phyloP scores from a whole-genome alignment of 2,888 invertebrate species.

The Zele albiditarsus region DNA sequence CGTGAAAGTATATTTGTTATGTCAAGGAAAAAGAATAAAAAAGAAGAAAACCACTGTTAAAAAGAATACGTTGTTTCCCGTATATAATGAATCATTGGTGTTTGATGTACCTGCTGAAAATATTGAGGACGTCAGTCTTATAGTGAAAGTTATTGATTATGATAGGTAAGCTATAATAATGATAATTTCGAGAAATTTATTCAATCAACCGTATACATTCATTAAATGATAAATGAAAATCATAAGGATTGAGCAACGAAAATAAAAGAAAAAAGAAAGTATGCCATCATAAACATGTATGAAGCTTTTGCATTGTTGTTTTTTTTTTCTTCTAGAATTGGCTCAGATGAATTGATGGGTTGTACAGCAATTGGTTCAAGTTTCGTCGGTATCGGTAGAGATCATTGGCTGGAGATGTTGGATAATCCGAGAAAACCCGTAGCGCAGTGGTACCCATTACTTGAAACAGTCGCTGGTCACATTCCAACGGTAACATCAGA shows the following conservation, averaged over 20 bases:
- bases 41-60: constrained; percentile 95
- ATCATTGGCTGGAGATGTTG: constrained; percentile 90
- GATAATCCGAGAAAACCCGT: constrained; percentile 88
- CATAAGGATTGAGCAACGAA: neutral
- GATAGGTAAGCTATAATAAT: constrained; percentile 80
- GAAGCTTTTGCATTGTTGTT: neutral
- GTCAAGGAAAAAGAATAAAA: constrained; percentile 91
- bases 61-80: constrained; percentile 88
- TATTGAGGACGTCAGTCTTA: constrained; percentile 85
- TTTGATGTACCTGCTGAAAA: constrained; percentile 92
- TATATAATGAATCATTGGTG: constrained; percentile 94
- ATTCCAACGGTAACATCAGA: constrained; percentile 76
- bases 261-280: constrained; percentile 13
- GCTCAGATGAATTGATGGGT: constrained; percentile 90
- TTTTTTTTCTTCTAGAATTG: constrained; percentile 78
- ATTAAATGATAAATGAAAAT: neutral
- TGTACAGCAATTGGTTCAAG: constrained; percentile 87
- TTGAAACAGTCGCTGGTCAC: constrained; percentile 81
- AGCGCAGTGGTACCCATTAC: constrained; percentile 88
- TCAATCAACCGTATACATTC: constrained; percentile 3
- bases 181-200: neutral
- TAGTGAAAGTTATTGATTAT: constrained; percentile 91
- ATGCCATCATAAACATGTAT: neutral
- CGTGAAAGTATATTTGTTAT: constrained; percentile 91
- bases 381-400: constrained; percentile 84